Evolutionary conservation across 2,797 vertebrate genomes (phyloP).

Genomic region (Lacerta bilineata): DNA sequence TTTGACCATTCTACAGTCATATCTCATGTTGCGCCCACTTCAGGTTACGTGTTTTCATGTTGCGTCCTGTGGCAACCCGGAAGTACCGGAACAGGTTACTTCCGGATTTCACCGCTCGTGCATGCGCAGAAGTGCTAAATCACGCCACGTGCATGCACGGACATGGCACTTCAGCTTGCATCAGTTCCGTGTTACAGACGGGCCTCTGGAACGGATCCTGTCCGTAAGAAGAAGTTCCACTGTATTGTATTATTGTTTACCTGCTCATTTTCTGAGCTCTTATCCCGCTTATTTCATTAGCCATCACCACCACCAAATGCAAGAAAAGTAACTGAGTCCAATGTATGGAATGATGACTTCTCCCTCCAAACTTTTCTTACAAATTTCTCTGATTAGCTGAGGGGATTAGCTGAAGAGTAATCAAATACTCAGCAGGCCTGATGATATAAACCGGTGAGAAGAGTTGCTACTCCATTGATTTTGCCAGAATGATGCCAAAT

Average conservation of each 20-base stretch:
- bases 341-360: background rate
- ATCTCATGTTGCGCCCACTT: no score
- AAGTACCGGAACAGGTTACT: no score
- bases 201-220: no score
- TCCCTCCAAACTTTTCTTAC: background rate
- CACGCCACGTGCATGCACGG: accelerated
- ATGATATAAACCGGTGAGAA: background rate
- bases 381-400: background rate
- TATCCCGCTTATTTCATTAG: background rate
- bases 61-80: no score
- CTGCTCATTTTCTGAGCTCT: background rate
- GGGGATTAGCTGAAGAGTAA: background rate
- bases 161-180: no score
- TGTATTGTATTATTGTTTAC: background rate
- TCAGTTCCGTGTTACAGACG: no score
- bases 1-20: background rate
- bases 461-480: background rate
- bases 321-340: background rate
- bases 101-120: no score
- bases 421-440: background rate
- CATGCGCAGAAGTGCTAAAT: no score
- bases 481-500: background rate
- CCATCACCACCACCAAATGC: background rate
- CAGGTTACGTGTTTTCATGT: no score
- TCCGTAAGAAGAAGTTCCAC: no score